Conservation (phyloP, 1,140 invertebrate genomes). For the Lineus longissimus region DNA sequence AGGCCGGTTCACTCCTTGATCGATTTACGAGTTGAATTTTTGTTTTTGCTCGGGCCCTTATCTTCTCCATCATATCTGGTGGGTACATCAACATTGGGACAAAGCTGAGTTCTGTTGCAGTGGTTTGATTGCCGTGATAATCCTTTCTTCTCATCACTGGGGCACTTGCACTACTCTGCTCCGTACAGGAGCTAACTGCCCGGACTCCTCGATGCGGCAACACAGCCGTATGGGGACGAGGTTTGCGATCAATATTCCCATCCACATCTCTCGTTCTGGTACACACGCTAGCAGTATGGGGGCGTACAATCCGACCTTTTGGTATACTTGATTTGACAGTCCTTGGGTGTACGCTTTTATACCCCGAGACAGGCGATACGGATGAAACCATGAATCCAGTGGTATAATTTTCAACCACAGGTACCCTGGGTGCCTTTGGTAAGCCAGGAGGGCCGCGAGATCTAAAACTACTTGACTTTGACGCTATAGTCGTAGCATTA, state of each 20-base stretch:
- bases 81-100: constrained; percentile 51
- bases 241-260: neutral
- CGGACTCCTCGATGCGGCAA: neutral
- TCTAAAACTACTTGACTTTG: neutral
- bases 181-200: constrained; percentile 16
- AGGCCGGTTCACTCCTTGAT: constrained; percentile 26
- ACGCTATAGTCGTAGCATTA: neutral
- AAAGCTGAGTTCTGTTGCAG: constrained; percentile 23
- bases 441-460: neutral
- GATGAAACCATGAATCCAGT: neutral
- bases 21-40: constrained; percentile 19
- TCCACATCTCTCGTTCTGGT: constrained; percentile 15
- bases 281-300: constrained; percentile 37
- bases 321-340: constrained; percentile 39
- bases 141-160: constrained; percentile 19
- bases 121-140: constrained; percentile 18
- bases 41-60: constrained; percentile 31
- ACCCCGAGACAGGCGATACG: neutral
- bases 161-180: constrained; percentile 27
- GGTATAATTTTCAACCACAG: neutral
- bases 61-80: constrained; percentile 38
- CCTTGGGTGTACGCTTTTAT: constrained; percentile 36
- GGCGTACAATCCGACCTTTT: constrained; percentile 36
- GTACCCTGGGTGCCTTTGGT: neutral
- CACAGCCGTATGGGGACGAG: neutral